phyloP scores from a whole-genome alignment of 1,140 invertebrate genomes.

The Papilio xuthus region DNA sequence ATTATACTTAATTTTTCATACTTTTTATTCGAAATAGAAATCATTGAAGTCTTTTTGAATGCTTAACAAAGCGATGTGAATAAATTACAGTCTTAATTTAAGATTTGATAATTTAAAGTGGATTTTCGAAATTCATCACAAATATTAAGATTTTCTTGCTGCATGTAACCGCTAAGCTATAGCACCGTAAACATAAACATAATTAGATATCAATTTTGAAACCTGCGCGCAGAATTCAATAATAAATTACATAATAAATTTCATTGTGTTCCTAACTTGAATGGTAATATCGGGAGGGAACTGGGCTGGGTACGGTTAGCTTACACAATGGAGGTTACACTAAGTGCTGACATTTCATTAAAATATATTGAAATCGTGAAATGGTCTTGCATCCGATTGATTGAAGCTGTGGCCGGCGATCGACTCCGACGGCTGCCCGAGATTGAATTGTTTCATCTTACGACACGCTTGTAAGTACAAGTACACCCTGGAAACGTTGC shows the following conservation, averaged over 20 bases:
- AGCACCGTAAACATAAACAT: conserved; percentile 5
- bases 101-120: neutral
- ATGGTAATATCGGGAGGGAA: conserved; percentile 48
- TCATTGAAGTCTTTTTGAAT: too few species aligned
- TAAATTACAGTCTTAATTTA: neutral
- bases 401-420: conserved; percentile 61
- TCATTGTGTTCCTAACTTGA: conserved; percentile 52
- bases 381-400: conserved; percentile 73
- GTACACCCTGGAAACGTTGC: conserved; percentile 30
- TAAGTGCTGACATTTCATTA: conserved; percentile 78
- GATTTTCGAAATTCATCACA: neutral
- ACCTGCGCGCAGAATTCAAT: conserved; percentile 27
- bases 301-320: conserved; percentile 46
- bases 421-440: conserved; percentile 59
- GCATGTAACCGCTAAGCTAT: neutral
- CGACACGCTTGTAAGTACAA: conserved; percentile 20
- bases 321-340: conserved; percentile 72
- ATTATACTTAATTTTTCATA: too few species aligned
- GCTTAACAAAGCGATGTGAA: too few species aligned
- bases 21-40: too few species aligned
- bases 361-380: conserved; percentile 80
- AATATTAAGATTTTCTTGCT: neutral
- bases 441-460: conserved; percentile 72
- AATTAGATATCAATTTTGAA: conserved; percentile 31
- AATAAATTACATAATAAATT: conserved; percentile 29